Evolutionary conservation across 2,888 invertebrate genomes (phyloP).

Genomic region (Hyposoter didymator): DNA sequence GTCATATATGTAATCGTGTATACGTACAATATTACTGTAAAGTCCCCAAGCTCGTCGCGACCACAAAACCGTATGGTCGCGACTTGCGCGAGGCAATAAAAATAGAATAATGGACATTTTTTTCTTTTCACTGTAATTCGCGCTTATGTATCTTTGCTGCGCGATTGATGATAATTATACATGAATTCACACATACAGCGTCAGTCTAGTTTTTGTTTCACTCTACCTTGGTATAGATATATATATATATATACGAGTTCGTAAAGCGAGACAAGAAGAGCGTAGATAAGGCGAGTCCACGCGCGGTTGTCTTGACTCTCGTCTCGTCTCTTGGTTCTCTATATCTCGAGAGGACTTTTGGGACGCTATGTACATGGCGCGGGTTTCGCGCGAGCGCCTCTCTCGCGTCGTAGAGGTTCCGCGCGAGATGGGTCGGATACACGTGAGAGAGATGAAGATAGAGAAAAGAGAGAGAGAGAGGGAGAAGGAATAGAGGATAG

Average conservation of each 20-base stretch:
- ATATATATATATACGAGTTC: constrained; percentile 24
- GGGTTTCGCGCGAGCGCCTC: constrained; percentile 67
- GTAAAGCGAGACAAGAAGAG: constrained; percentile 52
- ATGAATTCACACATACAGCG: not conserved
- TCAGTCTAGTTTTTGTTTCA: not conserved
- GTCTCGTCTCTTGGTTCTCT: constrained; percentile 57
- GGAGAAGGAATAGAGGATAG: constrained; percentile 41
- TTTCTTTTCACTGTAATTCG: not conserved
- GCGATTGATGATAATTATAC: not conserved
- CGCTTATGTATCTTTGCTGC: not conserved
- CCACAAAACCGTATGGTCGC: constrained; percentile 61
- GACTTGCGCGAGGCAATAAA: constrained; percentile 44
- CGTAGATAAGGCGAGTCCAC: constrained; percentile 62
- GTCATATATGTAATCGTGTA: constrained; percentile 28
- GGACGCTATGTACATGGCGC: constrained; percentile 75
- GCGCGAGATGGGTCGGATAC: constrained; percentile 82
- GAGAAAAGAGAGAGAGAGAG: constrained; percentile 48
- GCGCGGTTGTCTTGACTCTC: constrained; percentile 50
- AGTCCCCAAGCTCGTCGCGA: constrained; percentile 36
- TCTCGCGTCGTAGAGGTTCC: constrained; percentile 77
- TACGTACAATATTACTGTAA: constrained; percentile 6
- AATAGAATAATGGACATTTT: not conserved
- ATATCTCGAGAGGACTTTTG: constrained; percentile 76
- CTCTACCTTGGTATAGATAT: constrained; percentile 13
- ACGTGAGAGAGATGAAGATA: constrained; percentile 69